phyloP scores from a whole-genome alignment of 2,113 vertebrate species.

The Acrocephalus kingi region DNA sequence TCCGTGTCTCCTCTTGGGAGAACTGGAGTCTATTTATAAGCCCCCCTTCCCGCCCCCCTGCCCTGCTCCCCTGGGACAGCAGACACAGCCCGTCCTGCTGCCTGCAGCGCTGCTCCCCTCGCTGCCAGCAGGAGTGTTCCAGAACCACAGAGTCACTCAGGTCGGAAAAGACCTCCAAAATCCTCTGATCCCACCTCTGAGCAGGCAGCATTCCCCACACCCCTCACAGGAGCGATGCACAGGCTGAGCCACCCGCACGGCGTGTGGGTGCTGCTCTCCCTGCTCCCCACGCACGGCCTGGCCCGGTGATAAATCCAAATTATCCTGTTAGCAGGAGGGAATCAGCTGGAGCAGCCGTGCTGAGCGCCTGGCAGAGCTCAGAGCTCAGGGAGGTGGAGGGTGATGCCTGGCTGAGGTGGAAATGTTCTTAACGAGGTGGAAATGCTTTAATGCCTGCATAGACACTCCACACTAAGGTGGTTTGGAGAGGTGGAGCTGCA shows the following conservation, averaged over 20 bases:
- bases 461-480: background rate
- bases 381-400: background rate
- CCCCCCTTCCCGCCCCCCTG: background rate
- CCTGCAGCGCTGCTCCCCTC: background rate
- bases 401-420: background rate
- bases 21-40: slow-evolving; percentile 2
- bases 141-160: fast-evolving
- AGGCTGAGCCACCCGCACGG: fast-evolving
- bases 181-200: background rate
- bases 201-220: background rate
- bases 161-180: background rate
- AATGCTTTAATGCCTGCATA: fast-evolving
- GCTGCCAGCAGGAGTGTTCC: background rate
- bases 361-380: background rate
- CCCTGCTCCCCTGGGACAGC: background rate
- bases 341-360: background rate
- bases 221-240: fast-evolving
- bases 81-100: background rate
- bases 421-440: background rate
- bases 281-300: fast-evolving
- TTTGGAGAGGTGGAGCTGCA: background rate
- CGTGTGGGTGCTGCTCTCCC: background rate
- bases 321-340: background rate
- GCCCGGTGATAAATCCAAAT: background rate
- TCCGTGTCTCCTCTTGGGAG: slow-evolving; percentile 27